These are phyloP conservation scores for Cephonodes hylas DNA, from an alignment of 2,888 invertebrate species.

Conservation along the genomic window DNA sequence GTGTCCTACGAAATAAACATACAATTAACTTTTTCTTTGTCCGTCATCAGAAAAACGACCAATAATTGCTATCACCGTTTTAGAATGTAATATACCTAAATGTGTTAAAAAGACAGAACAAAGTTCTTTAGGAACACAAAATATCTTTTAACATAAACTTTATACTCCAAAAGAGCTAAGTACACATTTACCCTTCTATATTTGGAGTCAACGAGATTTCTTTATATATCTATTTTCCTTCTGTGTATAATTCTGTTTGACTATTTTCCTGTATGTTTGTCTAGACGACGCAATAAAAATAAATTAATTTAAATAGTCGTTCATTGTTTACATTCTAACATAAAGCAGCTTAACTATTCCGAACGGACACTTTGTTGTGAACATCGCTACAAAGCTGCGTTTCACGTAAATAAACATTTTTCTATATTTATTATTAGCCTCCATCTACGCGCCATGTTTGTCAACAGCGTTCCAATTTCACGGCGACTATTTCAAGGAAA, in stretches of 20 bases:
- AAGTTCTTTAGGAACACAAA: no score
- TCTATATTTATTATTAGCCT: slow-evolving; percentile 1
- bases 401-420: slow-evolving; percentile 8
- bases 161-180: neutral
- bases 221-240: neutral
- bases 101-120: no score
- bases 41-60: no score
- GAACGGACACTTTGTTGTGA: slow-evolving; percentile 19
- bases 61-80: no score
- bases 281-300: neutral
- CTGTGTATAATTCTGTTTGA: no score
- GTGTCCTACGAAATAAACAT: no score
- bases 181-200: neutral
- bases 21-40: no score
- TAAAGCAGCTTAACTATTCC: neutral
- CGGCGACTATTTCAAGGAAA: slow-evolving; percentile 6
- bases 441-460: slow-evolving; percentile 1
- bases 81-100: no score
- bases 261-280: neutral
- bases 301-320: neutral
- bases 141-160: neutral
- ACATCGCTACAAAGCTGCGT: neutral
- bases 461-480: slow-evolving; percentile 6
- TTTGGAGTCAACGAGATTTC: neutral
- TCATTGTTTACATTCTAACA: neutral